Evolutionary conservation across 2,797 vertebrate species (phyloP).

Genomic region (Chiloscyllium punctatum): DNA sequence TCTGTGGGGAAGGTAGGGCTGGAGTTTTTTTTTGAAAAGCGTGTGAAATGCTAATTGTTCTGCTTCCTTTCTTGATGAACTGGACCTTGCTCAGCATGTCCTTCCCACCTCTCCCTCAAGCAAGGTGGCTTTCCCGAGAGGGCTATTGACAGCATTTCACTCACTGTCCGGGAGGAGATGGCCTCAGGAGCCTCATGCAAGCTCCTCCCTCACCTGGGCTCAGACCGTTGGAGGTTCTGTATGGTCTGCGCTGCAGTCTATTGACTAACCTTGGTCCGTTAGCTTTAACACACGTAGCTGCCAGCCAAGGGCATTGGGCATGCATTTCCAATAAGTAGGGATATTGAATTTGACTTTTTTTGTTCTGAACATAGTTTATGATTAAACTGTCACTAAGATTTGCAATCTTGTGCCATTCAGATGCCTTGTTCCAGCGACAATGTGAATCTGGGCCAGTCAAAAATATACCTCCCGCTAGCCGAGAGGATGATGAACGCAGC

Average conservation of each 20-base stretch:
- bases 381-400: background rate
- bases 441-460: background rate
- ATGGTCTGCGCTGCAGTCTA: background rate
- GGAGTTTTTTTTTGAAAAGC: slow-evolving; percentile 54
- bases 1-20: slow-evolving; percentile 80
- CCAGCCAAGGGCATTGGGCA: background rate
- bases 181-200: slow-evolving; percentile 46
- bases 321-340: background rate
- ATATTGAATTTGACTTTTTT: background rate
- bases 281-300: background rate
- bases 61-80: slow-evolving; percentile 74
- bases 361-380: background rate
- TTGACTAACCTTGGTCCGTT: too few species aligned
- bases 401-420: background rate
- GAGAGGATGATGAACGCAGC: background rate
- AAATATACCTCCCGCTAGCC: background rate
- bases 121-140: slow-evolving; percentile 50
- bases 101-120: slow-evolving; percentile 45
- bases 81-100: slow-evolving; percentile 53
- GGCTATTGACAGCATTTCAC: background rate
- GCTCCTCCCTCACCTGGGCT: slow-evolving; percentile 36
- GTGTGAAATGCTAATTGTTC: slow-evolving; percentile 86
- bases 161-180: background rate
- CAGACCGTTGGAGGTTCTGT: too few species aligned
- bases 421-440: background rate